phyloP scores from a whole-genome alignment of 2,888 invertebrate species.

The Leptopilina syphax region DNA sequence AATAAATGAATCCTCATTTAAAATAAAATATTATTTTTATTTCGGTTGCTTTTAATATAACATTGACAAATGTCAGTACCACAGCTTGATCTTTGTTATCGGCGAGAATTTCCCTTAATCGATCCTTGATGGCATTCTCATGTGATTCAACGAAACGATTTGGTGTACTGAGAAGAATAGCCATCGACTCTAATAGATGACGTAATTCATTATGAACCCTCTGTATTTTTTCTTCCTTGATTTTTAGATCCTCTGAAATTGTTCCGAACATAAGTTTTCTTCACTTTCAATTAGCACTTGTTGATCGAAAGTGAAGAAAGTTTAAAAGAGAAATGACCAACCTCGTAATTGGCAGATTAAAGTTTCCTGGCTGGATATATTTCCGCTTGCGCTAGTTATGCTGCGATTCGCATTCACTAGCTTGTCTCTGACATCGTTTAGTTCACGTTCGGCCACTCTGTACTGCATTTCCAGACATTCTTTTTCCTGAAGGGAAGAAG shows the following conservation, averaged over 20 bases:
- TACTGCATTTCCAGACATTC: slow-evolving; percentile 86
- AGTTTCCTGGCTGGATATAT: slow-evolving; percentile 84
- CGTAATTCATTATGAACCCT: slow-evolving; percentile 83
- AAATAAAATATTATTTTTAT: too few relatives aligned
- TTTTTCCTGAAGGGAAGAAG: slow-evolving; percentile 79
- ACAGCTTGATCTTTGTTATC: slow-evolving; percentile 88
- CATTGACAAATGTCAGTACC: slow-evolving; percentile 77
- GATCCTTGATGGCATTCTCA: slow-evolving; percentile 88
- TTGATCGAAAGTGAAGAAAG: too few relatives aligned
- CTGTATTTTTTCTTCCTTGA: slow-evolving; percentile 84
- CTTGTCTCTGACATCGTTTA: slow-evolving; percentile 84
- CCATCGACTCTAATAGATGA: slow-evolving; percentile 84
- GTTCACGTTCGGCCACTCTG: slow-evolving; percentile 85
- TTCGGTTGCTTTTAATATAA: neutral
- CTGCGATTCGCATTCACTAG: slow-evolving; percentile 82
- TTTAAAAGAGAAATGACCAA: slow-evolving; percentile 64
- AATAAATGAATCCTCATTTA: neutral
- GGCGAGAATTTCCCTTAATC: slow-evolving; percentile 85
- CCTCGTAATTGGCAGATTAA: slow-evolving; percentile 84
- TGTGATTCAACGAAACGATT: slow-evolving; percentile 87
- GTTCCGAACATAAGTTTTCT: too few relatives aligned
- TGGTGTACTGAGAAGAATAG: slow-evolving; percentile 84
- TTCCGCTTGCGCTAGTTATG: slow-evolving; percentile 83
- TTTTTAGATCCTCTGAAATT: slow-evolving; percentile 82
- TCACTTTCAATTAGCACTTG: too few relatives aligned